Conservation (phyloP, 2,113 vertebrate genomes). For the Syngnathoides biaculeatus region DNA sequence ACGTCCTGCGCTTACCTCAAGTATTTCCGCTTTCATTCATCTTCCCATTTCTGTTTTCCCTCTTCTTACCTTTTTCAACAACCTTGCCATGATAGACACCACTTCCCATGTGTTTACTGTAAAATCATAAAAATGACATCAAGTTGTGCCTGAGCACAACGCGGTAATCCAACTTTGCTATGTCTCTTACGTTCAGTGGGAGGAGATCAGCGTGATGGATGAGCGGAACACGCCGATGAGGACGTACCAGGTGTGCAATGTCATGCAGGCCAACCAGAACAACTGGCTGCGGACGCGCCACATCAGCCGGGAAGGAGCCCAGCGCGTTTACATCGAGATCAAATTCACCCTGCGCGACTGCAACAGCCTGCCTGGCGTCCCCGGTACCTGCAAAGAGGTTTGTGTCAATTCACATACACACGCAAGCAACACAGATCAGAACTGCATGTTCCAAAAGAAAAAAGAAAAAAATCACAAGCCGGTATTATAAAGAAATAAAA, state of each 20-base stretch:
- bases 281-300: conserved; percentile 80
- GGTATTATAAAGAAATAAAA: too few relatives aligned
- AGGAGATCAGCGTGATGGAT: conserved; percentile 84
- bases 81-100: background rate
- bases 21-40: too few relatives aligned
- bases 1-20: background rate
- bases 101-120: background rate
- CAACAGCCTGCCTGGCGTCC: conserved; percentile 79
- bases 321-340: conserved; percentile 81
- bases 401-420: conserved; percentile 5
- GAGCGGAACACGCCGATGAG: conserved; percentile 80
- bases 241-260: conserved; percentile 81
- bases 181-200: conserved; percentile 68
- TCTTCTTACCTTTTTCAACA: background rate
- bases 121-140: background rate
- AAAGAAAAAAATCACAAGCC: too few relatives aligned
- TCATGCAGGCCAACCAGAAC: conserved; percentile 82
- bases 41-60: background rate
- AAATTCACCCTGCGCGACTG: conserved; percentile 83
- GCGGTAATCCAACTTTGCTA: background rate
- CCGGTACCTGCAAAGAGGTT: conserved; percentile 81
- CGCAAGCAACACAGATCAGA: background rate
- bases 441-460: too few relatives aligned
- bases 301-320: conserved; percentile 76
- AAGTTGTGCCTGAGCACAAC: background rate